Base-by-base conservation (phyloP, 2,113 vertebrate genomes). In the Cyanoliseus patagonus region DNA sequence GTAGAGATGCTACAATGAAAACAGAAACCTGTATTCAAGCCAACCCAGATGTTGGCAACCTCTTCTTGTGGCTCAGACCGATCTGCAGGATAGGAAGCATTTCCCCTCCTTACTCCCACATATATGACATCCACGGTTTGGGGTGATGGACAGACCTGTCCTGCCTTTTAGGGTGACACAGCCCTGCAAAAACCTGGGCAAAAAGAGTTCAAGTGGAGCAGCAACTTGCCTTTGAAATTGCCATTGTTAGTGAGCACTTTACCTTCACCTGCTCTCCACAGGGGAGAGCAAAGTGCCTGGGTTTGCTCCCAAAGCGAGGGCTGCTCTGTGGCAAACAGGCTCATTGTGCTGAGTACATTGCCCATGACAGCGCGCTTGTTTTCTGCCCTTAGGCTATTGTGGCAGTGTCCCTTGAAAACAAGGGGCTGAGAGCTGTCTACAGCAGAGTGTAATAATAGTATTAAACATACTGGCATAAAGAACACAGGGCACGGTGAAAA, bases 381-480 rank as follows among this genome's bases (percentile, higher is more conserved):
- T 86, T 96, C 92, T 92, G 83, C 86, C 95, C 95, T 95, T 92
- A 84, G 96, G 95, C 96, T 95, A 83, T 92, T 94, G 81, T 94
- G 80, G 90, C 78, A 93, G 86, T 41, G 77, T 59, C 88, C 84
- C 95, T 85, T 89, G 86, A 89, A 94, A 91, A 92, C 93, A 91
- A 91, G 31, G 2, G 77, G 30, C 80, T 47, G 69, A 86, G 76
- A 93, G 83, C 73, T 3, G n/a, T 66, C 83, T 94, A 93, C 74
- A 73, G 83, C 74, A 87, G n/a, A 86, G 88, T 95, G n/a, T 63
- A 89, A 95, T 94, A 97, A 96, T 77, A 94, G 88, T 94, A 92
- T 96, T 91, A 76, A 96, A 94, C 76, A 92, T 91, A 94, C 7
- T 95, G 92, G 83, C 86, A 84, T 73, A 84, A 89, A 94, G 94